Percentiles rank a stretch among this genome's conserved stretches.
These are phyloP conservation scores for Muscicapa striata DNA, from an alignment of 2,797 vertebrate species.

Conservation along the genomic window DNA sequence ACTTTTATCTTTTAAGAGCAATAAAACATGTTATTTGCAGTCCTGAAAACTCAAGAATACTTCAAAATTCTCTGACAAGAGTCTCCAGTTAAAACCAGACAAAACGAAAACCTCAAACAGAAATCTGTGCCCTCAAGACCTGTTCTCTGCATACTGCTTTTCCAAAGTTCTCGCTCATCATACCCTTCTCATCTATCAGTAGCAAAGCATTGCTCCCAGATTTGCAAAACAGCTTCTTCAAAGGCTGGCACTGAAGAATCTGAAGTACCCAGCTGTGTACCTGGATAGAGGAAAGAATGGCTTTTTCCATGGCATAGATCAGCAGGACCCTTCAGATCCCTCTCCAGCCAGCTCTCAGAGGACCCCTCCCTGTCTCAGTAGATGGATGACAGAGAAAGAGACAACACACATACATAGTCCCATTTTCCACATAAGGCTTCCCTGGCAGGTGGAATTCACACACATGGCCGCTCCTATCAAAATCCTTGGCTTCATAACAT, in stretches of 20 bases:
- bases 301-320: background rate
- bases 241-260: background rate
- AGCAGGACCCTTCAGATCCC: background rate
- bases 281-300: background rate
- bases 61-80: slow-evolving; percentile 7
- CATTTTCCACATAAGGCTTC: background rate
- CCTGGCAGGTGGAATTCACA: background rate
- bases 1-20: slow-evolving; percentile 12
- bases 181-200: background rate
- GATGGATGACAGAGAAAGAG: background rate
- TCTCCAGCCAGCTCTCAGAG: background rate
- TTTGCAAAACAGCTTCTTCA: background rate
- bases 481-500: background rate
- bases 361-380: background rate
- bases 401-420: background rate
- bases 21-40: background rate
- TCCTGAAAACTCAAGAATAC: background rate
- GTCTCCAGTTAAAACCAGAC: background rate
- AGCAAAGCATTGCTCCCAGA: background rate
- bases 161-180: background rate
- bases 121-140: background rate
- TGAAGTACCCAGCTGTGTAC: background rate
- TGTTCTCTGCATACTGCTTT: background rate
- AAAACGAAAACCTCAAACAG: background rate
- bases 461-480: background rate